Base-by-base conservation (phyloP, 1,140 invertebrate species). In the Papilio xuthus region DNA sequence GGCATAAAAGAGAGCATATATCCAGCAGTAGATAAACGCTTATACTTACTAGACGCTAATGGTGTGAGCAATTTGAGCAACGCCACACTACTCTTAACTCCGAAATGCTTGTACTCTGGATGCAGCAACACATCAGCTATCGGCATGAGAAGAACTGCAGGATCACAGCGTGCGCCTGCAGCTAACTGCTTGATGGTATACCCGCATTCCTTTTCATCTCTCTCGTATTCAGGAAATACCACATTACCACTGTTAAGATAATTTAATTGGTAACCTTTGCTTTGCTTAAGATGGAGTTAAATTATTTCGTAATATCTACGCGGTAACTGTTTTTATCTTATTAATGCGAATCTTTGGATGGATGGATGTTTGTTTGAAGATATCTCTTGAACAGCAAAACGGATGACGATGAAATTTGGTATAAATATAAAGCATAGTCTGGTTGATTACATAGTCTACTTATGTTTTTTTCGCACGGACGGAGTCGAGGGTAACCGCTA, bases 71-170 rank as follows among this genome's bases (percentile, higher is more conserved):
- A 78, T 73, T 92, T 93, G 20, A 93, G 32, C 10, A 93, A 74
- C 3, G 92, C 90, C 0, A 93, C 78, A 69, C 90, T 93, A 76
- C 85, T 84, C 26, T 77, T 88, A 0, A 82, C 86, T 0, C 85
- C 86, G 44, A 93, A 93, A 74, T 92, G 88, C 56, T 92, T 92
- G 79, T 89, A 93, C 83, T 93, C 90, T 0, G 92, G 92, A 37
- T 92, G 90, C 0, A 93, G 81, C 3, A 93, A 83, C 1, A 93
- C 92, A 60, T 93, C 91, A 12, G 91, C 86, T 75, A 93, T 87
- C 0, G 91, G 91, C 88, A 93, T 88, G 56, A 93, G 72, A 18
- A 93, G 80, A 4, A 90, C 83, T 0, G 90, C 90, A 1, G 91
- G 88, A 1, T 90, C 87, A 37, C 91, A 93, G 26, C 85, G 83